Evolutionary conservation across 1,140 invertebrate species (phyloP), one percentile per base, ranked within the genome.

Genomic region (Orussus abietinus): DNA sequence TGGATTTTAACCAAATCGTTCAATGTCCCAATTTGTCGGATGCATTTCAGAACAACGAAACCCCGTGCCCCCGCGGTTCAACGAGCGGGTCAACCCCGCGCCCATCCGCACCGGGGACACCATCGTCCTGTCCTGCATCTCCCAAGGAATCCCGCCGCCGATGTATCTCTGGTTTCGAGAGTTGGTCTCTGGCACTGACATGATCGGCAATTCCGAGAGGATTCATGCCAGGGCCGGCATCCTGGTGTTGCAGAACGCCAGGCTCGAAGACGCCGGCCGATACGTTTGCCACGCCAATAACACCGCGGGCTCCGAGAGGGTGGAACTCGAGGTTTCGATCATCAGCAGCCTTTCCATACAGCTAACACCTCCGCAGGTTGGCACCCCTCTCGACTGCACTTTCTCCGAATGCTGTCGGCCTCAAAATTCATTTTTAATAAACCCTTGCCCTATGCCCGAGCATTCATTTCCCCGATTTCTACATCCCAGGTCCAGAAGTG

Each of bases 251-350:
- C 53, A 74, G 49, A 63, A 69, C 51, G 80, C 84, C 17, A 75
- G 83, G 39, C 68, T 86, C 38, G 86, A 90, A 56, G 88, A 92
- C 62, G 78, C 82, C 34, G 89, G 88, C 30, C 81, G 85, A 55
- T 91, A 90, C 69, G 78, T 91, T 38, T 92, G 90, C 66, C 85
- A 85, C 75, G 84, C 88, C 14, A 92, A 92, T 75, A 92, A 92
- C 63, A 88, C 86, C 5, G 85, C 85, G 1, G 89, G 88, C 7
- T 84, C 85, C 53, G 88, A 92, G 68, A 86, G 82, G 49, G 83
- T 89, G 28, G 84, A 89, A 63, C 83, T 90, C 55, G 84, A 85
- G 33, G 77, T 90, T 42, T 78, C 80, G 47, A 82, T 89, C 45
- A 77, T 74, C 55, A 74, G 64, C 47, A 62, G 64, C 37, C 54